Percentiles rank a stretch among this genome's conserved stretches.
phyloP scores from a whole-genome alignment of 1,140 invertebrate species.

The Drosophila insularis region DNA sequence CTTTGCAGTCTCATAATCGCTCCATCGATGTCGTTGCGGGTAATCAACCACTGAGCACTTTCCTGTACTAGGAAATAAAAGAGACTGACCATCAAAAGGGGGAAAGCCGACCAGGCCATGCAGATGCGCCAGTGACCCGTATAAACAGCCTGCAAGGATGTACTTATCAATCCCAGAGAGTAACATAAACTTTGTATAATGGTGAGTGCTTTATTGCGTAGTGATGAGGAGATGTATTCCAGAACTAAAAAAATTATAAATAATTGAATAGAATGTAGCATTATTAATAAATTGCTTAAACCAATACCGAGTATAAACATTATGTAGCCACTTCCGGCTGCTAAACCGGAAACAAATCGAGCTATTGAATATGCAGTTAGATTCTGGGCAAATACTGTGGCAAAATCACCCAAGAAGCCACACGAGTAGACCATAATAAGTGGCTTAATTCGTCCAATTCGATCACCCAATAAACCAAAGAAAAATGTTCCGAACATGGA shows the following conservation, averaged over 20 bases:
- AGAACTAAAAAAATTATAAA: conserved; percentile 80
- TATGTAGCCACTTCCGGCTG: conserved; percentile 85
- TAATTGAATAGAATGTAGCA: too few relatives aligned
- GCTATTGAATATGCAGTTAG: conserved; percentile 82
- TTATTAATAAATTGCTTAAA: too few relatives aligned
- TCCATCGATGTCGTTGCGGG: conserved; percentile 83
- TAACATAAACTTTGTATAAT: conserved; percentile 84
- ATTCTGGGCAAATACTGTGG: conserved; percentile 82
- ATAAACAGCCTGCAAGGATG: conserved; percentile 84
- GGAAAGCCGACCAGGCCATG: conserved; percentile 82
- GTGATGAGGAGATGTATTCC: conserved; percentile 84
- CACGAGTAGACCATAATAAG: conserved; percentile 84
- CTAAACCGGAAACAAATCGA: conserved; percentile 84
- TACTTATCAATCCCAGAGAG: conserved; percentile 83
- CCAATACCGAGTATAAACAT: conserved; percentile 85
- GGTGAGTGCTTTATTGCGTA: conserved; percentile 84
- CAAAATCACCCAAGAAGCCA: conserved; percentile 83
- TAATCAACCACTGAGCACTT: conserved; percentile 86
- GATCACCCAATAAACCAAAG: conserved; percentile 84
- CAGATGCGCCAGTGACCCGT: conserved; percentile 83
- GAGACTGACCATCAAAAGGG: conserved; percentile 76
- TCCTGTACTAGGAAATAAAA: conserved; percentile 84
- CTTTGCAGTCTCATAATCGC: conserved; percentile 83
- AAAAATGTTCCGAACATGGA: conserved; percentile 84
- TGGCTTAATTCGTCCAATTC: conserved; percentile 84